A percentile compares a stretch with the other conserved stretches of the same genome.
Evolutionary conservation across 2,113 vertebrate species (phyloP).

Genomic region (Butorides virescens): DNA sequence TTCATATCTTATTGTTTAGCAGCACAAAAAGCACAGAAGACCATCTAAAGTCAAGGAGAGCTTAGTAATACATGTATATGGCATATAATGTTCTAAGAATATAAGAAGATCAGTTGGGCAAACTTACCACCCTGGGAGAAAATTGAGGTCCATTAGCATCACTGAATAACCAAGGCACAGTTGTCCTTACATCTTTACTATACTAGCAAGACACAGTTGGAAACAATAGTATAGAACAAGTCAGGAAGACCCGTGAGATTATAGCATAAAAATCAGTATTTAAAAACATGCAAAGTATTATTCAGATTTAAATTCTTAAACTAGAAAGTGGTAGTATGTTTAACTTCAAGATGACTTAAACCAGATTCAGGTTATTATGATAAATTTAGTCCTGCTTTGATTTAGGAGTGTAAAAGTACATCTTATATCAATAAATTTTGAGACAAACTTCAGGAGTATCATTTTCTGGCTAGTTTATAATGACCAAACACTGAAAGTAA

Average conservation of each 20-base stretch:
- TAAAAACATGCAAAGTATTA: neutral
- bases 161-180: neutral
- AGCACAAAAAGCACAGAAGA: neutral
- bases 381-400: neutral
- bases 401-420: neutral
- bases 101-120: neutral
- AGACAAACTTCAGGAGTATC: neutral
- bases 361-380: neutral
- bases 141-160: neutral
- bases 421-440: neutral
- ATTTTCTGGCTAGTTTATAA: neutral
- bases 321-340: neutral
- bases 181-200: neutral
- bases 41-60: neutral
- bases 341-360: neutral
- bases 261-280: neutral
- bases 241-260: neutral
- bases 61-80: neutral
- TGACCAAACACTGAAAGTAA: neutral
- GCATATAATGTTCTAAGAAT: neutral
- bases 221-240: neutral
- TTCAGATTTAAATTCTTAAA: neutral
- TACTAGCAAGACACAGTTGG: neutral
- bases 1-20: neutral
- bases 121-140: neutral